Base-by-base conservation (phyloP, 1,140 invertebrate species). In the Campoletis sonorensis region DNA sequence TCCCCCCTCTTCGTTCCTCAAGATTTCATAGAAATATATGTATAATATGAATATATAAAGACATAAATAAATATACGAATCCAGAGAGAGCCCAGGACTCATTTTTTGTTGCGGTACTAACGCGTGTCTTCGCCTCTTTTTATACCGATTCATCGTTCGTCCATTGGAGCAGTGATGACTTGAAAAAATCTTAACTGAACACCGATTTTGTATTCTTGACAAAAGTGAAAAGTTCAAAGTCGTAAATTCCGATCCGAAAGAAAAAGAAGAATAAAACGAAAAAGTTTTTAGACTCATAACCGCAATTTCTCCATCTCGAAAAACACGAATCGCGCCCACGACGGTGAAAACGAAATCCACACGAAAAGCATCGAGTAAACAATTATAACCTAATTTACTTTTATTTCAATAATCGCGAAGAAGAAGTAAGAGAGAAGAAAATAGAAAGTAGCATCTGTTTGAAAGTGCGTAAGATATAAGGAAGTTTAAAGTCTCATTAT, bases 141-240 rank as follows among this genome's bases (percentile, higher is more conserved):
- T 16, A 8, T 26, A 21, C 23, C 40, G 15, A 54, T 54, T 54
- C 51, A 54, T 54, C 16, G 4, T 21, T 21, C 71, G n/a, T n/a
- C 71, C 71, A n/a, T 18, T 40, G 37, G n/a, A 21, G 51, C 23
- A 10, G 15, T 73, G 40, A 40, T 16, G 71, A 73, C 37, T 1
- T 73, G 71, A 26, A 73, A 49, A 73, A 40, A 45, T n/a, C n/a
- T n/a, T n/a, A 8, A 13, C 40, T 73, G 23, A 51, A 26, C 71
- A 26, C 71, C 71, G 71, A 73, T 73, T 73, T 73, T n/a, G 51
- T n/a, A 21, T n/a, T 54, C 51, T 54, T 8, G 51, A 49, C 40
- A 18, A 73, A 73, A 73, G 71, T 73, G 40, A 73, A 73, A 73
- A 73, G 71, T 73, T n/a, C 37, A 51, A 45, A 23, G 37, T 51